A percentile compares a stretch with the other conserved stretches of the same genome.
Conservation (phyloP, 1,140 invertebrate genomes). For the Pogonomyrmex californicus region DNA sequence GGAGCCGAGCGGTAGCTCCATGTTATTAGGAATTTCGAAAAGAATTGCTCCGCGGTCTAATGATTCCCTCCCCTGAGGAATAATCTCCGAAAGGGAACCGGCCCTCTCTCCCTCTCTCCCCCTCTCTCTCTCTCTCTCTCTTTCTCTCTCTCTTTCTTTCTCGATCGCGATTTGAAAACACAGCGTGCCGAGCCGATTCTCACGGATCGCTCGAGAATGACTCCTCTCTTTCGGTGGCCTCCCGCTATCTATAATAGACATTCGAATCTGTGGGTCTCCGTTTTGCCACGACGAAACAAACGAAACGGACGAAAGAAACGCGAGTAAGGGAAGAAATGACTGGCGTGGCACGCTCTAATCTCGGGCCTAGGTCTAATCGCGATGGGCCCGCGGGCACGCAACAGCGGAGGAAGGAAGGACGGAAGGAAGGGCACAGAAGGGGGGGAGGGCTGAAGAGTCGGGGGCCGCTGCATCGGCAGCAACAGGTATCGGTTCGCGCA, state of each 20-base stretch:
- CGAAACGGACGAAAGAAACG: slow-evolving; percentile 53
- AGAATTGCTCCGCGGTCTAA: slow-evolving; percentile 58
- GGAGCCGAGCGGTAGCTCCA: slow-evolving; percentile 1
- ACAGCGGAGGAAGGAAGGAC: slow-evolving; percentile 27
- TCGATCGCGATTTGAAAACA: slow-evolving; percentile 36
- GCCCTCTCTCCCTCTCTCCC: slow-evolving; percentile 12
- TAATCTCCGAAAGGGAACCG: slow-evolving; percentile 27
- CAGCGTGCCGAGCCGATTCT: slow-evolving; percentile 63
- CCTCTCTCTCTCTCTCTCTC: too few species aligned
- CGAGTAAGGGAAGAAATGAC: slow-evolving; percentile 51
- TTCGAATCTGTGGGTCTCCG: slow-evolving; percentile 68
- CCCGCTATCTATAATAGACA: slow-evolving; percentile 71
- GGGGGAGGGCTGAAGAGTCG: slow-evolving; percentile 6
- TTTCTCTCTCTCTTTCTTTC: too few species aligned
- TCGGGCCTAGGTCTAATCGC: slow-evolving; percentile 65
- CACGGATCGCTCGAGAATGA: slow-evolving; percentile 68
- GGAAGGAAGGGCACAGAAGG: slow-evolving; percentile 10
- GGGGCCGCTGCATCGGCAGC: slow-evolving; percentile 52
- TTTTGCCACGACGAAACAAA: slow-evolving; percentile 42
- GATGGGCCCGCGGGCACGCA: slow-evolving; percentile 49
- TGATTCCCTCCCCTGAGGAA: slow-evolving; percentile 36
- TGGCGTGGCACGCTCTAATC: slow-evolving; percentile 71
- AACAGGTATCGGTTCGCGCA: slow-evolving; percentile 71
- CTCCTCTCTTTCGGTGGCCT: slow-evolving; percentile 34
- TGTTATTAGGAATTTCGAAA: slow-evolving; percentile 62